phyloP scores from a whole-genome alignment of 92 coral and sea anemone species.

The Epizoanthus illoricatus region DNA sequence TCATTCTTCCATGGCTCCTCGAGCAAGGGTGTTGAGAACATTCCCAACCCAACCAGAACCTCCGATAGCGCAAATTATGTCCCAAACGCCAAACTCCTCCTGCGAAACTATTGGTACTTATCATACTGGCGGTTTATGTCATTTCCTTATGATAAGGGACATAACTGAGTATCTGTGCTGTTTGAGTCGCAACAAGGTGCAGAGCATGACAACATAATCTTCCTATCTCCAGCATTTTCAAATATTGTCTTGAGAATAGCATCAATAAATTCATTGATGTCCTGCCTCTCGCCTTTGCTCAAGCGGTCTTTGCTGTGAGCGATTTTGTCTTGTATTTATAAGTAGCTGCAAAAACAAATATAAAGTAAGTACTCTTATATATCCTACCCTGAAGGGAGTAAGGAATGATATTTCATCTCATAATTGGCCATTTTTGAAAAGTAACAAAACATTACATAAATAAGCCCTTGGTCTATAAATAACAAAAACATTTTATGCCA shows the following conservation, averaged over 20 bases:
- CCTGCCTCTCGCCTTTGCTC: conserved; percentile 38
- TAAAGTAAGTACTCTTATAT: too few relatives aligned
- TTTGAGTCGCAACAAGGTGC: conserved; percentile 50
- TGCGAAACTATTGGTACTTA: conserved; percentile 50
- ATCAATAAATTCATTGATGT: conserved; percentile 48
- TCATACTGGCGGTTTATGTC: conserved; percentile 34
- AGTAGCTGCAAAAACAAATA: too few relatives aligned
- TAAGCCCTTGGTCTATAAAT: too few relatives aligned
- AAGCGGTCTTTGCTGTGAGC: too few relatives aligned
- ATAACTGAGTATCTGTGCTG: conserved; percentile 55
- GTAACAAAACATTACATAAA: too few relatives aligned
- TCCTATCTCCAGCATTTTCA: conserved; percentile 55
- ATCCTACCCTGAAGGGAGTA: too few relatives aligned
- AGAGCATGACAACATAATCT: conserved; percentile 46
- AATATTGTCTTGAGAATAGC: conserved; percentile 49
- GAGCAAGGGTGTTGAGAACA: conserved; percentile 45
- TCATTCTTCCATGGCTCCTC: conserved; percentile 45
- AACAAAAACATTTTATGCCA: too few relatives aligned
- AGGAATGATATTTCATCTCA: too few relatives aligned
- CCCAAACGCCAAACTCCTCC: conserved; percentile 42
- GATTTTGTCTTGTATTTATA: too few relatives aligned
- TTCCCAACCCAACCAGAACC: conserved; percentile 44
- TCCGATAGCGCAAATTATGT: conserved; percentile 50
- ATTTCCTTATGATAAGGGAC: conserved; percentile 30
- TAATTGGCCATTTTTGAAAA: too few relatives aligned